phyloP scores from a whole-genome alignment of 2,797 vertebrate genomes.

The Enteromius anoplus region DNA sequence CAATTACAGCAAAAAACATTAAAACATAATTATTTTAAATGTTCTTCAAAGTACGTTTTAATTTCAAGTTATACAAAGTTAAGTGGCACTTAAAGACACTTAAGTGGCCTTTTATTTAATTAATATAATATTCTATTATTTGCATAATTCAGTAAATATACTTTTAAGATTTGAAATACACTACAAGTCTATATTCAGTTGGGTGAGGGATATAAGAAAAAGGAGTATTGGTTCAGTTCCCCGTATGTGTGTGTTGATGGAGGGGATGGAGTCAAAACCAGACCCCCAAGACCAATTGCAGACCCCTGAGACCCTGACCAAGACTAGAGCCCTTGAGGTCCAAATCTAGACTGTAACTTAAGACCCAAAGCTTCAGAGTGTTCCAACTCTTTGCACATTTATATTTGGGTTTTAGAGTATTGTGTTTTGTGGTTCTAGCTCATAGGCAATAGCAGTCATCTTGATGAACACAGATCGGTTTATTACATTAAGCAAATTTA shows the following conservation, averaged over 20 bases:
- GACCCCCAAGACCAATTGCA: background rate
- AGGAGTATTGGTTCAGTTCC: background rate
- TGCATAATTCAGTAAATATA: background rate
- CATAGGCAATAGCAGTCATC: constrained; percentile 28
- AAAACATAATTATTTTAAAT: background rate
- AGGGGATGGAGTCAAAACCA: background rate
- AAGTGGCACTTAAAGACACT: background rate
- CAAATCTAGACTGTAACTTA: background rate
- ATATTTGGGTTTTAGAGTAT: background rate
- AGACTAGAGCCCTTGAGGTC: background rate
- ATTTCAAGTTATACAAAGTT: background rate
- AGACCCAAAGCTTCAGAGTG: background rate
- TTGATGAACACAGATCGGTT: constrained; percentile 29
- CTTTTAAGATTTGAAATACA: background rate
- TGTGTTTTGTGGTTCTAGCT: background rate
- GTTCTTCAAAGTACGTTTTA: background rate
- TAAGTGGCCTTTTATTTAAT: background rate
- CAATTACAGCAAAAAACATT: background rate
- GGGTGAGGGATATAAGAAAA: background rate
- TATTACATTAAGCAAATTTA: constrained; percentile 19
- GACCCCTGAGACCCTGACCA: background rate
- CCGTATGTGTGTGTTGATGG: background rate
- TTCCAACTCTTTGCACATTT: background rate
- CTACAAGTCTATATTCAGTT: background rate
- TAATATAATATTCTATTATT: background rate